Evolutionary conservation across 1,140 invertebrate genomes (phyloP).

Genomic region (Sesamia nonagrioides): DNA sequence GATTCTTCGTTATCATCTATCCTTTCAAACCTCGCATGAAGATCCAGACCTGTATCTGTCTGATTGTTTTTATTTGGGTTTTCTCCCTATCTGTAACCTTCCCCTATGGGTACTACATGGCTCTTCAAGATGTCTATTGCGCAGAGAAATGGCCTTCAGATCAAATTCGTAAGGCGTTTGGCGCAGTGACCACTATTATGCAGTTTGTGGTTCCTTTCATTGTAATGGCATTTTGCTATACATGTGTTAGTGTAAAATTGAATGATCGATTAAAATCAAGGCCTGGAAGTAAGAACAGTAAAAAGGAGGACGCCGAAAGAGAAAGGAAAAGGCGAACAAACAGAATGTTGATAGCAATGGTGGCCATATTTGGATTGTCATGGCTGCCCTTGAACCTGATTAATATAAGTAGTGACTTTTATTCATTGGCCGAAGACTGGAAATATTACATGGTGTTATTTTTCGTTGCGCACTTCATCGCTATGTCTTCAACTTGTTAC

Average conservation of each 20-base stretch:
- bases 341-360: slow-evolving; percentile 99
- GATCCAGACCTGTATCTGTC: slow-evolving; percentile 92
- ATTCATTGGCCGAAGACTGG: slow-evolving; percentile 90
- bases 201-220: slow-evolving; percentile 98
- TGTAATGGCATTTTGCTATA: slow-evolving; percentile 98
- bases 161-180: slow-evolving; percentile 93
- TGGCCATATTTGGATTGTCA: slow-evolving; percentile 96
- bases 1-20: slow-evolving; percentile 98
- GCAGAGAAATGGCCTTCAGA: slow-evolving; percentile 96
- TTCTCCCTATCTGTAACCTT: slow-evolving; percentile 95
- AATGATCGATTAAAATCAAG: slow-evolving; percentile 93
- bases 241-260: slow-evolving; percentile 95
- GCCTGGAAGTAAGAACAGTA: slow-evolving; percentile 93
- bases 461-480: slow-evolving; percentile 97
- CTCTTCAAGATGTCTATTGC: slow-evolving; percentile 89
- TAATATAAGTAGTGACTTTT: slow-evolving; percentile 96
- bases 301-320: slow-evolving; percentile 93
- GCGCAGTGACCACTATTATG: slow-evolving; percentile 94
- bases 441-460: slow-evolving; percentile 94
- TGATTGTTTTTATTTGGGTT: slow-evolving; percentile 97
- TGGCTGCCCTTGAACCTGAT: slow-evolving; percentile 98
- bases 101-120: slow-evolving; percentile 92
- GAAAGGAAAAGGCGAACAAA: slow-evolving; percentile 94
- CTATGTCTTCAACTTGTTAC: slow-evolving; percentile 98
- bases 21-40: slow-evolving; percentile 98